phyloP scores from a whole-genome alignment of 2,888 invertebrate genomes.

The Drosophila eohydei region DNA sequence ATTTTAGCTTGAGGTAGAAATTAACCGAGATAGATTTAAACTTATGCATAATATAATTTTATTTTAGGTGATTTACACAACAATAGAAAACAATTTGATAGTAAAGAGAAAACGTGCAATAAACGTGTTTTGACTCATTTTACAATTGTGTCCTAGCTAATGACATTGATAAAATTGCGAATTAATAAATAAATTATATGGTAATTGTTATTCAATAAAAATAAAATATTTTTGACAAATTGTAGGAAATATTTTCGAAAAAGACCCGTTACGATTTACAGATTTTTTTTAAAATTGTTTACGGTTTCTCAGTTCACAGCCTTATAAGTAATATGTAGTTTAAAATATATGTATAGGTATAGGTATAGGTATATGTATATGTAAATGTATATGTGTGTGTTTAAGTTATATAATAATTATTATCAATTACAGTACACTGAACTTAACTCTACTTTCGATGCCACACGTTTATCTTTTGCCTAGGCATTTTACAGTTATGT shows the following conservation, averaged over 20 bases:
- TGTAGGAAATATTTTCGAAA: slow-evolving; percentile 12
- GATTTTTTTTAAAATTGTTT: slow-evolving; percentile 23
- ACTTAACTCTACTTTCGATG: slow-evolving; percentile 19
- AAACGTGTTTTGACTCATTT: neutral
- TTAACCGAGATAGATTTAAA: no score
- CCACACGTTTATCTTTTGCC: slow-evolving; percentile 10
- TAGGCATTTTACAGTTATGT: slow-evolving; percentile 15
- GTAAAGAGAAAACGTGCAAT: slow-evolving; percentile 1
- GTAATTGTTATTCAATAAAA: slow-evolving; percentile 6
- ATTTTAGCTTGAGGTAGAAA: neutral
- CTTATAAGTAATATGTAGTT: slow-evolving; percentile 56
- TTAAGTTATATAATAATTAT: slow-evolving; percentile 26
- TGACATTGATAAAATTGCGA: slow-evolving; percentile 9
- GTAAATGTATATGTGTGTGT: neutral
- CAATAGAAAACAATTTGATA: slow-evolving; percentile 24
- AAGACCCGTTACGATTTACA: slow-evolving; percentile 10
- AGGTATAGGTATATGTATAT: neutral
- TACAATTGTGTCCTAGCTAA: slow-evolving; percentile 1
- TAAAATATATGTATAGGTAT: slow-evolving; percentile 23
- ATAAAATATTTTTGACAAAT: slow-evolving; percentile 14
- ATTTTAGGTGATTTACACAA: slow-evolving; percentile 14
- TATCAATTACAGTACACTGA: slow-evolving; percentile 22
- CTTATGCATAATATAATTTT: slow-evolving; percentile 23
- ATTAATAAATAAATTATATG: slow-evolving; percentile 13
- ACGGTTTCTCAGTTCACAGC: slow-evolving; percentile 66